Percentiles rank a stretch among this genome's conserved stretches.
Evolutionary conservation across 2,797 vertebrate genomes (phyloP).

Genomic region (Clarias platycephalus): DNA sequence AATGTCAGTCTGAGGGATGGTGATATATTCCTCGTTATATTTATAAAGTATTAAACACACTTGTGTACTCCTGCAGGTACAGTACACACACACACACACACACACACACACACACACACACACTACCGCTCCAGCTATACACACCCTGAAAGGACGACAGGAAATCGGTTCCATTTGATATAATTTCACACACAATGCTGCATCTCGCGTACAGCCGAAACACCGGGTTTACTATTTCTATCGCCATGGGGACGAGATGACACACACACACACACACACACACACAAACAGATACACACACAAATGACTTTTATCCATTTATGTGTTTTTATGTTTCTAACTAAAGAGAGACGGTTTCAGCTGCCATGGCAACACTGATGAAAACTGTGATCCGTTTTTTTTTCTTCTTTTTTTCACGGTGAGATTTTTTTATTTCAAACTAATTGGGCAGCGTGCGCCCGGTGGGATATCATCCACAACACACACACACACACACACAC

Average conservation of each 20-base stretch:
- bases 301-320: background rate
- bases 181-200: background rate
- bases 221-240: background rate
- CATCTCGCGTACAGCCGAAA: background rate
- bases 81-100: too few species aligned
- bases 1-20: background rate
- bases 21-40: background rate
- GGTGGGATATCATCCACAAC: conserved; percentile 45
- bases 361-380: conserved; percentile 67
- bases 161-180: background rate
- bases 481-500: conserved; percentile 9
- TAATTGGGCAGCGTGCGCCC: conserved; percentile 69
- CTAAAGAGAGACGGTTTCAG: conserved; percentile 49
- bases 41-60: background rate
- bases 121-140: background rate
- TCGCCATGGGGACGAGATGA: background rate
- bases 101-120: too few species aligned
- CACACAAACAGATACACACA: background rate
- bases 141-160: background rate
- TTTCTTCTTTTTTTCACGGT: conserved; percentile 57
- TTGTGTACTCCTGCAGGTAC: background rate
- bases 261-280: background rate
- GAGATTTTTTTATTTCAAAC: conserved; percentile 65
- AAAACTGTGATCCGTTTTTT: conserved; percentile 52
- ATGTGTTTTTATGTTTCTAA: conserved; percentile 57